A percentile compares a stretch with the other conserved stretches of the same genome.
Conservation (phyloP, 92 coral and sea anemone genomes). For the Diadumene lineata region DNA sequence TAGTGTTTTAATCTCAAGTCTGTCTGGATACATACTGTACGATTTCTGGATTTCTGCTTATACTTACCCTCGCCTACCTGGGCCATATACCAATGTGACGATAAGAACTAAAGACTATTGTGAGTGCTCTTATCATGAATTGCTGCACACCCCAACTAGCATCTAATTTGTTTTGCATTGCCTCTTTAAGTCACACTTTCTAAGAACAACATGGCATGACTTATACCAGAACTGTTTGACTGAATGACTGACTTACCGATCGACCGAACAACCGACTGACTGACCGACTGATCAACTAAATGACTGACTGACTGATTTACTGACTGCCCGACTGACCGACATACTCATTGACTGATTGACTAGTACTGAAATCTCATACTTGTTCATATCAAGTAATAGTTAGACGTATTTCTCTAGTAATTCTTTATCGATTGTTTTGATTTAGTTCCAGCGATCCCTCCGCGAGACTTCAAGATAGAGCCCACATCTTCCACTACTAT, state of each 20-base stretch:
- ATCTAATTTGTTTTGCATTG: too few species aligned
- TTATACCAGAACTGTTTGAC: too few species aligned
- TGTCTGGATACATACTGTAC: slow-evolving; percentile 30
- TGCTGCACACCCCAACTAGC: neutral
- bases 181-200: too few species aligned
- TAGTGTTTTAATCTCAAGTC: slow-evolving; percentile 4
- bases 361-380: too few species aligned
- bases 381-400: too few species aligned
- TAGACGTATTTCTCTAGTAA: too few species aligned
- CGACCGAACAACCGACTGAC: neutral
- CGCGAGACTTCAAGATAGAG: slow-evolving; percentile 30
- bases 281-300: too few species aligned
- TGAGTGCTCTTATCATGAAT: neutral
- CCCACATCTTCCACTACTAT: slow-evolving; percentile 53
- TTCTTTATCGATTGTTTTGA: too few species aligned
- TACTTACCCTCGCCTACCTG: slow-evolving; percentile 16
- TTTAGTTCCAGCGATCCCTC: slow-evolving; percentile 55
- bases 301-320: neutral
- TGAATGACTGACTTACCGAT: neutral
- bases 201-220: too few species aligned
- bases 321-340: too few species aligned
- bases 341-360: too few species aligned
- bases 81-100: slow-evolving; percentile 14
- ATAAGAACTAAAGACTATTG: slow-evolving; percentile 30
- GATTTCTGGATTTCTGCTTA: slow-evolving; percentile 30